A percentile compares a stretch with the other conserved stretches of the same genome.
phyloP scores from a whole-genome alignment of 2,888 invertebrate genomes.

The Apeira syringaria region DNA sequence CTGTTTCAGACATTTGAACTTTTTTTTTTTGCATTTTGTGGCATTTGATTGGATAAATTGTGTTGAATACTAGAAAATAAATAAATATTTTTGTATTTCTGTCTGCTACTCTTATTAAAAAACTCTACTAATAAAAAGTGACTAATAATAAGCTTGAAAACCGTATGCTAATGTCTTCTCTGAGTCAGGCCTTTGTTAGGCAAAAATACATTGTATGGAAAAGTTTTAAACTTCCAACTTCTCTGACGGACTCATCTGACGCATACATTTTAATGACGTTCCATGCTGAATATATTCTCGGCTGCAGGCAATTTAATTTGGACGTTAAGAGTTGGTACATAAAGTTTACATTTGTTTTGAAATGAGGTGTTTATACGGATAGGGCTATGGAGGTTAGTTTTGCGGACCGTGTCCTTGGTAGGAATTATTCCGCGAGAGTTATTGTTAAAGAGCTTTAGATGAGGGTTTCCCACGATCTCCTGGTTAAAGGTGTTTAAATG shows the following conservation, averaged over 20 bases:
- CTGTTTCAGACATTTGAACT: too few species aligned
- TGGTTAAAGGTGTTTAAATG: too few species aligned
- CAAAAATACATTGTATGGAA: background rate
- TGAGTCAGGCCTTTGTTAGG: constrained; percentile 4
- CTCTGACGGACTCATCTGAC: constrained; percentile 16
- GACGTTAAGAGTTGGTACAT: background rate
- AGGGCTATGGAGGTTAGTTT: background rate
- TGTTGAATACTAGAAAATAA: too few species aligned
- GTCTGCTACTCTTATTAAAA: too few species aligned
- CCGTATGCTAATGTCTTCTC: background rate
- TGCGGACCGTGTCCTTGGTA: constrained; percentile 10
- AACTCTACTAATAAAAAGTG: too few species aligned
- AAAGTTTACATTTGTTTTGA: constrained; percentile 4
- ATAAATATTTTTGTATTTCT: too few species aligned
- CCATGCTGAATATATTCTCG: constrained; percentile 12
- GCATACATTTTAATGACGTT: constrained; percentile 20
- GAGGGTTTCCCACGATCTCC: too few species aligned
- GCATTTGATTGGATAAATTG: too few species aligned
- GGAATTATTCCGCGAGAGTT: background rate
- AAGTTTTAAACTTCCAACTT: constrained; percentile 6
- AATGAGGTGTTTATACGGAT: constrained; percentile 1
- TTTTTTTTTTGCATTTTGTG: too few species aligned
- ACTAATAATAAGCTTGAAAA: too few species aligned
- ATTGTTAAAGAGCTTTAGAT: background rate
- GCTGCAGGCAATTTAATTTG: constrained; percentile 1